Evolutionary conservation across 2,888 invertebrate species (phyloP), one percentile per base, ranked within the genome.

Genomic region (Pyrochroa serraticornis): DNA sequence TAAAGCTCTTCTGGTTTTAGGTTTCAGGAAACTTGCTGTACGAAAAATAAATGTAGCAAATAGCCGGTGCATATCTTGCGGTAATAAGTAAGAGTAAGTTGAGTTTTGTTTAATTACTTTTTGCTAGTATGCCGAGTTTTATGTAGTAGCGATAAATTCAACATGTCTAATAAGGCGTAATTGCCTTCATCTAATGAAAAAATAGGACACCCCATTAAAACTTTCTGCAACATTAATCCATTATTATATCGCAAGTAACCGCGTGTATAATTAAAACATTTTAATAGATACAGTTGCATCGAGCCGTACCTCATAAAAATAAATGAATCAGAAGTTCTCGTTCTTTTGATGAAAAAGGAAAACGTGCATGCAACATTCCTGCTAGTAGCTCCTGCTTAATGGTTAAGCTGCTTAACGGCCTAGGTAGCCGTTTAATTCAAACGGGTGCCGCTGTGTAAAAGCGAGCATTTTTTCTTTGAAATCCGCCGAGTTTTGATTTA

Each of bases 181-280:
- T 56, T 56, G 44, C 41, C 43, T 43, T 31, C 34, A n/a, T 42
- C 38, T 13, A 30, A 3, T 41, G 35, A 43, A 48, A 47, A 39
- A 50, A 48, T 50, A 47, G n/a, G 58, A 52, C 49, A 57, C 56
- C 57, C 60, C 60, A 66, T 66, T 66, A 66, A 66, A 66, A 63
- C 46, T 64, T 66, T 64, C 56, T 66, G 66, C 61, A 60, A 66
- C 63, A 63, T 64, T 66, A 64, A 66, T 59, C 57, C 60, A 59
- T 61, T 55, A 52, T 57, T 51, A 53, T 59, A 57, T 48, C 52
- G 35, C 44, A 51, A 58, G 39, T 8, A 30, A 42, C 12, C 38
- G 30, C 14, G 57, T n/a, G n/a, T n/a, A n/a, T 46, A 57, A 57
- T 57, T 57, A 57, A 57, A 30, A 32, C 39, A 46, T 51, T 57